phyloP scores from a whole-genome alignment of 2,113 vertebrate genomes.

The Furnarius figulus region DNA sequence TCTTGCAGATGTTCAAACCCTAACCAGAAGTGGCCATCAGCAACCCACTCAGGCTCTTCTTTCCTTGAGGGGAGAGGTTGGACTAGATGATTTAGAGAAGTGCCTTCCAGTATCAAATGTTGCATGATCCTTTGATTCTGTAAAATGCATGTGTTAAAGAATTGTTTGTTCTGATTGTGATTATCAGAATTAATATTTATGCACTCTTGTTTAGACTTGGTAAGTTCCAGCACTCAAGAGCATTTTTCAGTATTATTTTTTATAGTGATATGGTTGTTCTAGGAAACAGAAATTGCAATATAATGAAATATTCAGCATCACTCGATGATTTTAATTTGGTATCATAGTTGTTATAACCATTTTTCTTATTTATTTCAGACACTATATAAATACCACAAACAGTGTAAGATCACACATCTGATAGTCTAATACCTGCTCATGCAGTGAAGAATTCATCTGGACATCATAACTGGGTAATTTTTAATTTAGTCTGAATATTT shows the following conservation, averaged over 20 bases:
- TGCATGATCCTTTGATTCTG: background rate
- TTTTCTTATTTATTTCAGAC: background rate
- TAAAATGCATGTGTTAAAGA: background rate
- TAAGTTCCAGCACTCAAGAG: background rate
- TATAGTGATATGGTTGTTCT: background rate
- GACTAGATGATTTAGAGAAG: background rate
- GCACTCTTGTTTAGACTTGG: background rate
- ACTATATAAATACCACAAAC: background rate
- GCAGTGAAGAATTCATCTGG: background rate
- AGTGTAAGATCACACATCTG: background rate
- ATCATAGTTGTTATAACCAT: background rate
- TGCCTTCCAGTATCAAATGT: background rate
- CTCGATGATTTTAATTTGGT: background rate
- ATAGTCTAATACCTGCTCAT: background rate
- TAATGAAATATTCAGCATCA: background rate
- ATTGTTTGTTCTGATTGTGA: background rate
- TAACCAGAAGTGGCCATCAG: background rate
- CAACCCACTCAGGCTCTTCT: background rate
- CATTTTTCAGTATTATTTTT: background rate
- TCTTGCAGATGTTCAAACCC: background rate
- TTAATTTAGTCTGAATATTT: background rate
- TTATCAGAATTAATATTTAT: background rate
- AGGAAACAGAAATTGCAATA: background rate
- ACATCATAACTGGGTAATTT: background rate
- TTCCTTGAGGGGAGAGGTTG: background rate